phyloP scores from a whole-genome alignment of 1,140 invertebrate genomes.

The Ostrea denselamellosa region DNA sequence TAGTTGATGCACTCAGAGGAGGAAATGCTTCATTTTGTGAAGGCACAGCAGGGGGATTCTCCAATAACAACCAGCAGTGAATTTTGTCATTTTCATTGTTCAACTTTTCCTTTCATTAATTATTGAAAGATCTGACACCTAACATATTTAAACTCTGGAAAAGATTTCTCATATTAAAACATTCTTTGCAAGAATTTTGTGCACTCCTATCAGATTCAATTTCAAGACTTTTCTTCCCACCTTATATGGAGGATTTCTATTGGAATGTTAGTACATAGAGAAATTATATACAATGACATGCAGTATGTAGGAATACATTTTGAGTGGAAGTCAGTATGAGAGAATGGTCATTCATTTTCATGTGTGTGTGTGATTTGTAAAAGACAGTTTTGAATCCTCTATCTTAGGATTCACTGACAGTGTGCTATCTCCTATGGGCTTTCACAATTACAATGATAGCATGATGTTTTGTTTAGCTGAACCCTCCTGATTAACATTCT shows the following conservation, averaged over 20 bases:
- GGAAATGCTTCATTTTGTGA: background rate
- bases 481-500: background rate
- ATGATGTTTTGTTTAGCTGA: background rate
- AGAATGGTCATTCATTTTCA: background rate
- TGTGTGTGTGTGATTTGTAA: background rate
- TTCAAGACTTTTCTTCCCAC: background rate
- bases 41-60: background rate
- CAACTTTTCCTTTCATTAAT: background rate
- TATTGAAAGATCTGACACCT: background rate
- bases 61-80: background rate
- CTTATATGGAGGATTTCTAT: background rate
- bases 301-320: background rate
- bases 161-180: background rate
- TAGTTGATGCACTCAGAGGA: background rate
- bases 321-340: background rate
- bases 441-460: background rate
- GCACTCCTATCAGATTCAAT: background rate
- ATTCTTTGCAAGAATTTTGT: background rate
- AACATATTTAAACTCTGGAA: background rate
- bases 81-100: slow-evolving; percentile 2
- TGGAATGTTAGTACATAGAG: background rate
- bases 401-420: background rate
- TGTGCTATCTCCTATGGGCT: slow-evolving; percentile 8
- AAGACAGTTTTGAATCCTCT: background rate
- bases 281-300: background rate